Conservation (phyloP, 2,888 invertebrate species). For the Orthosia incerta region DNA sequence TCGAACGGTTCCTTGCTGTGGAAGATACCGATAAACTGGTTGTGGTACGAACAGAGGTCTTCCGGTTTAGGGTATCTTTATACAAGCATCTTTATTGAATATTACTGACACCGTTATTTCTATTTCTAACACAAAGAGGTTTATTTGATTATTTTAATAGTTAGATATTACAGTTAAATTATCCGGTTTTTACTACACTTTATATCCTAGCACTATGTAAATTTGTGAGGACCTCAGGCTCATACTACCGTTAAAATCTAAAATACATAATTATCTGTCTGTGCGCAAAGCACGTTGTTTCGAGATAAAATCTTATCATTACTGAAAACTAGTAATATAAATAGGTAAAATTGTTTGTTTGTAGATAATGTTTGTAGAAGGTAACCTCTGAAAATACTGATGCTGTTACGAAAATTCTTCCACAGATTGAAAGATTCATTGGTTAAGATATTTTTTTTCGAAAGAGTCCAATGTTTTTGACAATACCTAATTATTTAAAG, state of each 20-base stretch:
- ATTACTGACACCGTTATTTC: slow-evolving; percentile 67
- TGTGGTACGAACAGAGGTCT: slow-evolving; percentile 65
- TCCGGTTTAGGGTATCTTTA: slow-evolving; percentile 64
- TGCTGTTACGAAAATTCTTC: too few species aligned
- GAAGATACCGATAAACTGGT: slow-evolving; percentile 74
- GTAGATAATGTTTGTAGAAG: background rate
- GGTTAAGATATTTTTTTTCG: too few species aligned
- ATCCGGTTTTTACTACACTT: slow-evolving; percentile 11
- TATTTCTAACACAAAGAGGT: slow-evolving; percentile 13
- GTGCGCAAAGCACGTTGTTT: background rate
- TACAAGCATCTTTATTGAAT: slow-evolving; percentile 54
- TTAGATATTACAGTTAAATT: slow-evolving; percentile 23
- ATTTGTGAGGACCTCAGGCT: too few species aligned
- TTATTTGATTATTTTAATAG: slow-evolving; percentile 33
- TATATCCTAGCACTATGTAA: background rate
- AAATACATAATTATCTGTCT: slow-evolving; percentile 7
- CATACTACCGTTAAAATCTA: slow-evolving; percentile 4
- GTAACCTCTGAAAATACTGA: too few species aligned
- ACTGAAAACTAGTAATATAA: background rate
- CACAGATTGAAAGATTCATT: too few species aligned
- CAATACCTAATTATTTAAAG: too few species aligned
- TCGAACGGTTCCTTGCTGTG: slow-evolving; percentile 51
- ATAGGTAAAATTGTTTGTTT: background rate
- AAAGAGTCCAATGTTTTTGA: too few species aligned
- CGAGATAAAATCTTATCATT: background rate